These are phyloP conservation scores for Diloba caeruleocephala DNA, from an alignment of 2,888 invertebrate genomes.

Conservation along the genomic window DNA sequence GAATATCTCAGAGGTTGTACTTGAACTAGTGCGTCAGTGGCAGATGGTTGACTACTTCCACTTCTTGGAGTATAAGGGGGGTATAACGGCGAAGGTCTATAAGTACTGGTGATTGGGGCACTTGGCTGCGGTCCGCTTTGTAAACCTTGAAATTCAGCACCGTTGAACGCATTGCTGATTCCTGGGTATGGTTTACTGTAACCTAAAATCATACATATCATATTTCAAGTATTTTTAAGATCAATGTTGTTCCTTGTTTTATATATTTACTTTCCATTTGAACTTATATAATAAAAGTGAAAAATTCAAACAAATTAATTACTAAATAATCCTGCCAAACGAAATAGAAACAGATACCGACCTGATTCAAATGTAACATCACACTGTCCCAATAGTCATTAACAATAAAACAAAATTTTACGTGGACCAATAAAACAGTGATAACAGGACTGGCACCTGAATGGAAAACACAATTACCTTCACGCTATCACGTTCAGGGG, in stretches of 20 bases:
- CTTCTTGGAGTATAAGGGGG: slow-evolving; percentile 25
- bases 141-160: slow-evolving; percentile 3
- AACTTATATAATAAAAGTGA: no score
- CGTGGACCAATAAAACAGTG: slow-evolving; percentile 46
- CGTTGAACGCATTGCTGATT: not conserved
- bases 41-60: slow-evolving; percentile 10
- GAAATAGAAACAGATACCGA: slow-evolving; percentile 15
- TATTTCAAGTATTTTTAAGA: not conserved
- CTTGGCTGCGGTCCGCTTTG: not conserved
- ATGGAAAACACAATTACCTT: slow-evolving; percentile 56
- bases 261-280: no score
- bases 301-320: not conserved
- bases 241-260: no score
- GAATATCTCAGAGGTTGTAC: slow-evolving; percentile 11
- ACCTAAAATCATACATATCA: slow-evolving; percentile 25
- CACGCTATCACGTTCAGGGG: slow-evolving; percentile 58
- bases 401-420: slow-evolving; percentile 48
- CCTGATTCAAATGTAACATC: slow-evolving; percentile 15
- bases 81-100: slow-evolving; percentile 20
- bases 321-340: slow-evolving; percentile 3
- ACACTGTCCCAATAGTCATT: slow-evolving; percentile 22
- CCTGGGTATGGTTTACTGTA: slow-evolving; percentile 4
- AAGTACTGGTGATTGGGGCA: slow-evolving; percentile 16
- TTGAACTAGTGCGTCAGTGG: slow-evolving; percentile 14
- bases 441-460: slow-evolving; percentile 50